Base-by-base conservation (phyloP, 2,888 invertebrate species). In the Helicoverpa assulta region DNA sequence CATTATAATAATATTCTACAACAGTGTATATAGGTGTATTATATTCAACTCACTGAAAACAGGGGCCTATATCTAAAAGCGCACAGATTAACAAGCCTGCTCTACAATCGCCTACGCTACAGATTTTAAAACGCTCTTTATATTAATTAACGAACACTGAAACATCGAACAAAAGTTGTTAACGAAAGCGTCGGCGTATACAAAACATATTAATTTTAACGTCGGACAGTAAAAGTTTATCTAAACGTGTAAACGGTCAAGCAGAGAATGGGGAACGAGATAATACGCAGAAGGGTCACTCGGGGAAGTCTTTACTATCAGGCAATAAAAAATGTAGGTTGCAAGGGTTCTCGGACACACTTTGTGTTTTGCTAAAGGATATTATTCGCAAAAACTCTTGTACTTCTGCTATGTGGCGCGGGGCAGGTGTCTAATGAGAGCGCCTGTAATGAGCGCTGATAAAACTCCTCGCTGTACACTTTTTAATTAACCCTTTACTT, bases 401-500 rank as follows among this genome's bases (percentile, higher is more conserved):
- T 26, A 19, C 21, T 77, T 77, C 76, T 73, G 76, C 43, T 14
- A n/a, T 40, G 26, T 37, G 14, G n/a, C 29, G 40, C 51, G 26
- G 29, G 33, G 12, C 18, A 56, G 29, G 47, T 26, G 40, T 14
- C 43, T 8, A 14, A 29, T 47, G 18, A 1, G 12, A 21, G 57
- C 52, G 50, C 62, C 37, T 14, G 57, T 77, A 72, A 61, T 43
- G 55, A 58, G 51, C 29, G 29, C 75, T 70, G 77, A 75, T 78
- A 75, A 70, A 78, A 57, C 54, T 63, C 52, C 18, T 51, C 54
- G 59, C 62, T 66, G 67, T 76, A 78, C 63, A 60, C 61, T 78
- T 78, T 80, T 73, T 66, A 81, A 81, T 80, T 76, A 80, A 76
- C 78, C 55, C 58, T 78, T 73, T 61, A 56, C 47, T 50, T 33